phyloP scores from a whole-genome alignment of 2,888 invertebrate genomes.

The Zygaena filipendulae region DNA sequence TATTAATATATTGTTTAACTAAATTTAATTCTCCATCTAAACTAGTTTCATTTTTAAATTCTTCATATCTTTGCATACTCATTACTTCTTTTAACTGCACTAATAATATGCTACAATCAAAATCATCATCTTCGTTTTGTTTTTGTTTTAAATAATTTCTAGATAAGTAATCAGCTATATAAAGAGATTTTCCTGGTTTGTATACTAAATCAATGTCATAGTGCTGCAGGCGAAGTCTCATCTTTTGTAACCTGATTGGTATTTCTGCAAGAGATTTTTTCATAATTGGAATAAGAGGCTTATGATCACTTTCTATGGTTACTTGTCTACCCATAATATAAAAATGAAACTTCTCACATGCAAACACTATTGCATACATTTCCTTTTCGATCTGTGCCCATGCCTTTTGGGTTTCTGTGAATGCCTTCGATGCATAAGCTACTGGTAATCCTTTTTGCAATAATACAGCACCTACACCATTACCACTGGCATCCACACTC shows the following conservation, averaged over 20 bases:
- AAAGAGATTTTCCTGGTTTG: too few relatives aligned
- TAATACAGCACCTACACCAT: too few relatives aligned
- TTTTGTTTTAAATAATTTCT: too few relatives aligned
- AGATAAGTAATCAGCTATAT: too few relatives aligned
- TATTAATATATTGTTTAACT: not conserved
- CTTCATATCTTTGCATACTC: not conserved
- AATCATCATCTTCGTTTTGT: too few relatives aligned
- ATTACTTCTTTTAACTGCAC: too few relatives aligned
- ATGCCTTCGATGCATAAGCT: slow-evolving; percentile 3
- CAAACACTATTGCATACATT: slow-evolving; percentile 8
- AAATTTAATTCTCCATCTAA: not conserved
- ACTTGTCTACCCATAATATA: slow-evolving; percentile 4
- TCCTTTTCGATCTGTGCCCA: slow-evolving; percentile 7
- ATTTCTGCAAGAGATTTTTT: slow-evolving; percentile 4
- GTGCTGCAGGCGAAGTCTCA: slow-evolving; percentile 6
- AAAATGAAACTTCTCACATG: slow-evolving; percentile 3
- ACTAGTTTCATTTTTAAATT: not conserved
- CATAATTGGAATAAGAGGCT: slow-evolving; percentile 2
- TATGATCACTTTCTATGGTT: slow-evolving; percentile 6
- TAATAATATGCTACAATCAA: too few relatives aligned
- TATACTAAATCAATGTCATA: too few relatives aligned
- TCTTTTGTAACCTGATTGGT: slow-evolving; percentile 2
- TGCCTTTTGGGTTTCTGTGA: slow-evolving; percentile 1
- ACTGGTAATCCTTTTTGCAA: slow-evolving; percentile 4
- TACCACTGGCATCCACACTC: slow-evolving; percentile 1